Evolutionary conservation across 2,113 vertebrate genomes (phyloP), one percentile per base, ranked within the genome.

Genomic region (Pongo abelii): DNA sequence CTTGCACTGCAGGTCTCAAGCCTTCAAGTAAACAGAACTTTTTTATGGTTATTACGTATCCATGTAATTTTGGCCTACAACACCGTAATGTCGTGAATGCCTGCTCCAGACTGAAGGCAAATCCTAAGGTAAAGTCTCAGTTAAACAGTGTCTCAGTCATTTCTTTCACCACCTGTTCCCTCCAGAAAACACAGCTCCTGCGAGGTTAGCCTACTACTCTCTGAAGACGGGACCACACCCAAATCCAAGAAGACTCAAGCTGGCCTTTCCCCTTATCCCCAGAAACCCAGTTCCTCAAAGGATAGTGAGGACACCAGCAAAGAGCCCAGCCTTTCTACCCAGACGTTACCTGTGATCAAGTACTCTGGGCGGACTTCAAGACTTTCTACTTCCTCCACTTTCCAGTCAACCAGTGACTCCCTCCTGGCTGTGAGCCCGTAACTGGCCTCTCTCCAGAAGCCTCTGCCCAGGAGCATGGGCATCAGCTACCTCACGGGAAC

Each of bases 301-400:
- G 40, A 55, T 77, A 97, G 92, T 55, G 98, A 98, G 91, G 92
- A 97, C 4, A 67, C 25, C 0, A 94, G 94, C 97, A 97, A 95
- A 96, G 98, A 98, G 94, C 81, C 96, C 77, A 94, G 83, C 84
- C n/a, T 97, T 48, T 13, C 97, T 48, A 27, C 92, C 40, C 97
- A 97, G 80, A 95, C 18, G 38, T 97, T 98, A 92, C 98, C 98
- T 97, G 95, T 98, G 83, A 98, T 97, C 96, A 98, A 98, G 78
- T 98, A 93, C 84, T 91, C 97, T 91, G 92, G 96, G 89, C 80
- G 35, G 92, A 91, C 85, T 78, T 64, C 64, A 1, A 91, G 12
- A 92, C 11, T 80, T 48, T 93, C 64, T 50, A 25, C 85, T 88
- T 25, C 64, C 12, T 40, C 32, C 8, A 27, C 61, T 6, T 64